A percentile compares a stretch with the other conserved stretches of the same genome.
Conservation (phyloP, 2,888 invertebrate species). For the Drosophila nr. perissopoda region DNA sequence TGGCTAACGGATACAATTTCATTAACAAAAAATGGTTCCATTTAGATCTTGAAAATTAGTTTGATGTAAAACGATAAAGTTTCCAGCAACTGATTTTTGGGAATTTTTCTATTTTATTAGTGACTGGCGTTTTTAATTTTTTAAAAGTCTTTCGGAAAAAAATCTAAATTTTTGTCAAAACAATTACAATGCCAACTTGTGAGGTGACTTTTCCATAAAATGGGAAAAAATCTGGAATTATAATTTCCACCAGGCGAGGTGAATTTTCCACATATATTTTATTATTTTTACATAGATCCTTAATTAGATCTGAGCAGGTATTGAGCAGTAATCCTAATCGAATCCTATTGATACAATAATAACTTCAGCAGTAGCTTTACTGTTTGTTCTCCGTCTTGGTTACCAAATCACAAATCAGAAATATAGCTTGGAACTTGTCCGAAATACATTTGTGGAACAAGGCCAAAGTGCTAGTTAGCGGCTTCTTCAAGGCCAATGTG, state of each 20-base stretch:
- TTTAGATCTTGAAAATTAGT: no score
- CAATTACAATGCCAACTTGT: not conserved
- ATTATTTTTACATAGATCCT: not conserved
- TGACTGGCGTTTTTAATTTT: no score
- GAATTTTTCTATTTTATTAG: not conserved
- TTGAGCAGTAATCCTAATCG: not conserved
- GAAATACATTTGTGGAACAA: slow-evolving; percentile 27
- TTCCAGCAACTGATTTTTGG: not conserved
- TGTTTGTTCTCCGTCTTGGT: not conserved
- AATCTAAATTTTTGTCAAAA: not conserved
- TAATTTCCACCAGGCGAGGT: no score
- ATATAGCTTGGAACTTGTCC: not conserved
- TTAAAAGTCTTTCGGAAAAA: not conserved
- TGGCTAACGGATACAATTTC: not conserved
- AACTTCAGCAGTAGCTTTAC: not conserved
- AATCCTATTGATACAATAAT: not conserved
- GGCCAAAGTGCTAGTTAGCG: slow-evolving; percentile 13
- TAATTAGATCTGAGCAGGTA: no score
- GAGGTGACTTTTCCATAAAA: not conserved
- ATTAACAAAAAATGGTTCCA: not conserved
- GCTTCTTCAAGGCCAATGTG: slow-evolving; percentile 38
- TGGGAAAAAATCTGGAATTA: not conserved
- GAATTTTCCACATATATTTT: not conserved
- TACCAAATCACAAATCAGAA: not conserved
- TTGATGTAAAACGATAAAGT: not conserved